These are phyloP conservation scores for Andrena hattorfiana DNA, from an alignment of 2,888 invertebrate genomes.

Conservation along the genomic window DNA sequence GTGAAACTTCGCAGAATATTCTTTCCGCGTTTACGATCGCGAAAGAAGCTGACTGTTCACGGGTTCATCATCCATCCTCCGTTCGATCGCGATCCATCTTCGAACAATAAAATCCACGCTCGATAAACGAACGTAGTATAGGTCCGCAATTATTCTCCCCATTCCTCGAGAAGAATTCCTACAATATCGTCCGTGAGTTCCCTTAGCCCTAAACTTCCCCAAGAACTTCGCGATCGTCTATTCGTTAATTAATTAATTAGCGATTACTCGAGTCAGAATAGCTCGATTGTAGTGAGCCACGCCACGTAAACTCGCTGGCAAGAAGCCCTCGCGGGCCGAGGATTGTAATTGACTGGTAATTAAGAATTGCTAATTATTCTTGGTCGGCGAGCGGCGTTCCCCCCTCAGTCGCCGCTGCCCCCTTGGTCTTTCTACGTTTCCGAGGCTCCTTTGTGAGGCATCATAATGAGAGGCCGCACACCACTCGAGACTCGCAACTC, in stretches of 20 bases:
- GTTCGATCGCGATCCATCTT: too few species aligned
- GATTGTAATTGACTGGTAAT: conserved; percentile 70
- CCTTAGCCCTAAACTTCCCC: not conserved
- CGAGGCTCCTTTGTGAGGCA: conserved; percentile 67
- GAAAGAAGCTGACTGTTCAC: not conserved
- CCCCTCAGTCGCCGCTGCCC: conserved; percentile 7
- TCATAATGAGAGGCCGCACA: conserved; percentile 73
- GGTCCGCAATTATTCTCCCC: not conserved
- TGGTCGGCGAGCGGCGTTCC: conserved; percentile 45
- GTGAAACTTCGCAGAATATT: not conserved
- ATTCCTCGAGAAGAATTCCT: not conserved
- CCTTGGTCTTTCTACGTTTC: conserved; percentile 65
- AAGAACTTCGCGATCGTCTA: conserved; percentile 14
- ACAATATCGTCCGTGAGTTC: too few species aligned
- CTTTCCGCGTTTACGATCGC: not conserved
- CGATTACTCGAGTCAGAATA: conserved; percentile 41
- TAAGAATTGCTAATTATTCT: conserved; percentile 70
- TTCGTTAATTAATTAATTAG: conserved; percentile 37
- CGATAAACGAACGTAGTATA: too few species aligned
- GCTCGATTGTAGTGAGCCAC: conserved; percentile 20
- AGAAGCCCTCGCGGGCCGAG: conserved; percentile 30
- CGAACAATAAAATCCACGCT: too few species aligned
- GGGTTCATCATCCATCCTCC: too few species aligned
- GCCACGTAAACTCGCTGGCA: conserved; percentile 22
- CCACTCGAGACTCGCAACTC: conserved; percentile 70